Conservation (phyloP, 2,888 invertebrate species). For the Xanthia togata region DNA sequence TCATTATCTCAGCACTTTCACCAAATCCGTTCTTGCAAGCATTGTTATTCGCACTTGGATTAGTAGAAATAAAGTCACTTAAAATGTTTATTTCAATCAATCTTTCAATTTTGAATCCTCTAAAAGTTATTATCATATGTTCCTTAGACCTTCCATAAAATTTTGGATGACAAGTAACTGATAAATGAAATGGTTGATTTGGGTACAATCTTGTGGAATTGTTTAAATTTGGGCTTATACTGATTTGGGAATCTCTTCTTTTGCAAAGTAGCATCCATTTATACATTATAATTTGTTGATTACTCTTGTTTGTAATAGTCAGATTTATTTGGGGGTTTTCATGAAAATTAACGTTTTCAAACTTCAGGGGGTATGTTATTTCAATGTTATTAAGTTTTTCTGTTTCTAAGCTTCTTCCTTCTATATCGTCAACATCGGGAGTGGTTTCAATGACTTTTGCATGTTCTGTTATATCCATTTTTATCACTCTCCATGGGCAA, state of each 20-base stretch:
- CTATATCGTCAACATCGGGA: slow-evolving; percentile 63
- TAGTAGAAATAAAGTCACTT: slow-evolving; percentile 61
- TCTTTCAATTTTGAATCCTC: slow-evolving; percentile 91
- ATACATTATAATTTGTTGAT: slow-evolving; percentile 82
- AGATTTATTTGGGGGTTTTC: slow-evolving; percentile 72
- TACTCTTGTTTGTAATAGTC: slow-evolving; percentile 84
- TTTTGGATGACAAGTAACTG: slow-evolving; percentile 89
- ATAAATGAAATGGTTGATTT: slow-evolving; percentile 81
- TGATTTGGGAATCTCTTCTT: slow-evolving; percentile 89
- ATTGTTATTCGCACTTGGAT: slow-evolving; percentile 16
- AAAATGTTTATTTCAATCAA: slow-evolving; percentile 89
- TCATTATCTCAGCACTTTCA: slow-evolving; percentile 74
- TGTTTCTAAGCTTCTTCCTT: slow-evolving; percentile 72
- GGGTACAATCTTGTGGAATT: slow-evolving; percentile 81
- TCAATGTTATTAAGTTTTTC: slow-evolving; percentile 88
- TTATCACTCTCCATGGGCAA: slow-evolving; percentile 91
- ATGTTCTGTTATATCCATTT: slow-evolving; percentile 75
- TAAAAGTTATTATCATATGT: slow-evolving; percentile 91
- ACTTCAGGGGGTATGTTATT: slow-evolving; percentile 87
- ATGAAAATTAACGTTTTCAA: slow-evolving; percentile 85
- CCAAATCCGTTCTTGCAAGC: slow-evolving; percentile 56
- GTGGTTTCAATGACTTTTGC: slow-evolving; percentile 65
- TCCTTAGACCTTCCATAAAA: slow-evolving; percentile 92
- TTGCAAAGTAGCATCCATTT: slow-evolving; percentile 88
- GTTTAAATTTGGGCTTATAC: slow-evolving; percentile 81